Evolutionary conservation across 2,113 vertebrate genomes (phyloP).

Genomic region (Pangasianodon gigas): DNA sequence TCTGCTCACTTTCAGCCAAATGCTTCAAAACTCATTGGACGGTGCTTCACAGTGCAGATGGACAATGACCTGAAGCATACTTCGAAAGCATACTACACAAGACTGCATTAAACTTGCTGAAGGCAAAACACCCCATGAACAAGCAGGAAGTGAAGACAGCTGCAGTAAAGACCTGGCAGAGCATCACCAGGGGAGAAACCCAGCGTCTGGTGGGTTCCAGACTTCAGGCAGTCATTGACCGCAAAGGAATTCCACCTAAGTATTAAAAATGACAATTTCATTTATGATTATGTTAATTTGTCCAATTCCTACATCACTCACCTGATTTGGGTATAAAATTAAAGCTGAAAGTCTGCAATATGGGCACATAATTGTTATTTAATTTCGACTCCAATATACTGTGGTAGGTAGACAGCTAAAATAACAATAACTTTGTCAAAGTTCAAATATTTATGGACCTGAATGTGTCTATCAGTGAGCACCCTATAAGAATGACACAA

Average conservation of each 20-base stretch:
- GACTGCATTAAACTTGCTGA: background rate
- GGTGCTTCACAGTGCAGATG: background rate
- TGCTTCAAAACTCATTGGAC: background rate
- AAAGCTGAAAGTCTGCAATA: background rate
- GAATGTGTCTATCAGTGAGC: background rate
- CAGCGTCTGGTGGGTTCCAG: background rate
- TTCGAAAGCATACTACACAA: background rate
- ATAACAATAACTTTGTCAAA: background rate
- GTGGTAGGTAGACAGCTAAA: background rate
- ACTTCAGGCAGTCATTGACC: background rate
- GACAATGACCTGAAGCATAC: background rate
- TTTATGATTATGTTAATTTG: background rate
- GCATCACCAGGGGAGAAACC: background rate
- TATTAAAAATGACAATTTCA: background rate
- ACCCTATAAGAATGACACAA: background rate
- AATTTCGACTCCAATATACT: background rate
- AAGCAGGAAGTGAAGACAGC: background rate
- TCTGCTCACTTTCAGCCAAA: background rate
- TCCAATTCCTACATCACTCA: background rate
- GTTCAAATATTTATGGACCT: background rate
- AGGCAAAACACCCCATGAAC: background rate
- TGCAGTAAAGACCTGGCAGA: background rate
- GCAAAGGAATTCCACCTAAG: background rate
- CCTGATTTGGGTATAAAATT: background rate
- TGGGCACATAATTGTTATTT: background rate